Base-by-base conservation (phyloP, 2,113 vertebrate species). In the Azemiops feae region DNA sequence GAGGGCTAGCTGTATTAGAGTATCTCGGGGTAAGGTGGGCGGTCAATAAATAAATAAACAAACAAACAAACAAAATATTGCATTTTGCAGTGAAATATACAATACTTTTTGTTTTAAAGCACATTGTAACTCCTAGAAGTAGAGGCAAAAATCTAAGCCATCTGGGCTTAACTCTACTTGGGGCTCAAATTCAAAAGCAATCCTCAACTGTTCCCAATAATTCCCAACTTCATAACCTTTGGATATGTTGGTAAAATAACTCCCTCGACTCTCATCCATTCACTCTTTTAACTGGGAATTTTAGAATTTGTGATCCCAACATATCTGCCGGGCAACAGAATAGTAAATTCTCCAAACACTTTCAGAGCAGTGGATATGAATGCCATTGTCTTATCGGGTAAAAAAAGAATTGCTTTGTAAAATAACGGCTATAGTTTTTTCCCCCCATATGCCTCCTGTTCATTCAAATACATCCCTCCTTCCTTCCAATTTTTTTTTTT, bases 401-500 rank as follows among this genome's bases (percentile, higher is more conserved):
- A 93, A 95, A 89, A 93, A 93, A 94, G 88, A 85, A 85, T 93
- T 5, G 7, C 39, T 50, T 92, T 91, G 93, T 93, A 47, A 91
- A 55, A 90, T 92, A 94, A 93, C 87, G 69, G 58, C 39, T 94
- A 86, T 1, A 85, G 60, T 58, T 94, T 92, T 95, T 97, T 47
- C 47, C 45, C 96, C 96, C 92, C 34, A 93, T 92, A 91, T 94
- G 53, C 95, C 93, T 96, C 95, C 96, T 97, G 95, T 88, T 94
- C 85, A 94, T 95, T 95, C 94, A 87, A 34, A 43, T 11, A 9
- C 43, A 58, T 39, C 5, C 88, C 92, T 11, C 58, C 0, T 57
- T 57, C 0, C 64, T 88, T 91, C 87, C 50, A 39, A 45, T n/a
- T n/a, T n/a, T n/a, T n/a, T 94, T 95, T 96, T 54, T 94, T 96